Percentiles rank a stretch among this genome's conserved stretches.
Conservation (phyloP, 2,888 invertebrate genomes). For the Halictus ligatus region DNA sequence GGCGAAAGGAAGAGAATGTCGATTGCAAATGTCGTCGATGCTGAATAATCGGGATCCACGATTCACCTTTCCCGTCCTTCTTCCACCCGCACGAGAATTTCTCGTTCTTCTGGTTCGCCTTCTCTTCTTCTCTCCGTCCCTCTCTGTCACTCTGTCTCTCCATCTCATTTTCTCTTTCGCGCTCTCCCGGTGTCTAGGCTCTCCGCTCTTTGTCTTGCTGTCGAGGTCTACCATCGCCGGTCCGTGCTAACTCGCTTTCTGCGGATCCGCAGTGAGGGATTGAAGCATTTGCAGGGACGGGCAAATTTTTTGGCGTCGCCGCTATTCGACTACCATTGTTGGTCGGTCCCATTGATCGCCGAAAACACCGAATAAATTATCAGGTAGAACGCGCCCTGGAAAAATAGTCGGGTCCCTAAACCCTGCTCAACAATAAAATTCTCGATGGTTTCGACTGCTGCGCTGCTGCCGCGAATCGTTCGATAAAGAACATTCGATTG, state of each 20-base stretch:
- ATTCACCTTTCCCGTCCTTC: conserved; percentile 8
- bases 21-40: conserved; percentile 71
- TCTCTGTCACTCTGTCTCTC: neutral
- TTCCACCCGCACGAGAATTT: neutral
- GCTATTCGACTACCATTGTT: neutral
- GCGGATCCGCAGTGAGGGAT: neutral
- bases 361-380: conserved; percentile 8
- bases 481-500: neutral
- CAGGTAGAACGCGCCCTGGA: neutral
- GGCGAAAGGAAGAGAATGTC: conserved; percentile 66
- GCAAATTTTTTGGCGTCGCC: neutral
- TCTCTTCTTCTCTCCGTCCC: neutral
- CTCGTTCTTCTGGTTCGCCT: neutral
- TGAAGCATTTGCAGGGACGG: neutral
- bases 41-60: conserved; percentile 67
- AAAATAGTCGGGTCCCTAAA: neutral
- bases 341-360: neutral
- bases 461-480: neutral
- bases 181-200: neutral
- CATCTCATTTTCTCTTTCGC: neutral
- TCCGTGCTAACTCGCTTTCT: neutral
- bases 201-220: neutral
- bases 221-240: neutral
- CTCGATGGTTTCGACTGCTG: neutral
- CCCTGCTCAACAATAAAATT: neutral